A percentile compares a stretch with the other conserved stretches of the same genome.
phyloP scores from a whole-genome alignment of 53 echinoderm and acorn worm species.

The Holothuria leucospilota region DNA sequence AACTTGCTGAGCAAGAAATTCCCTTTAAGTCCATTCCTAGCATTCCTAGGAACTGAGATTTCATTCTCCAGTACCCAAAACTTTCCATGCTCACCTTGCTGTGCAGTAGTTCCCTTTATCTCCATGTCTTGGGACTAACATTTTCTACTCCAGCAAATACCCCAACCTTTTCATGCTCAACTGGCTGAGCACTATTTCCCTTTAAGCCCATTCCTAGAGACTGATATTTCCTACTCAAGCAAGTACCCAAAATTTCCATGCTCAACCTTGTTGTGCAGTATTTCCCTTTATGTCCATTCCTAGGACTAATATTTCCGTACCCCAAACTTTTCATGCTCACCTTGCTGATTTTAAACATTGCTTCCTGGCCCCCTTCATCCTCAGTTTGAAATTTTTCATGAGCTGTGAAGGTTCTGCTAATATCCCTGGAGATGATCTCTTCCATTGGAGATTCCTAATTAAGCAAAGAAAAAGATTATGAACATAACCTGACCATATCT shows the following conservation, averaged over 20 bases:
- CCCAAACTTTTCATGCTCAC: slow-evolving; percentile 30
- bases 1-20: slow-evolving; percentile 99
- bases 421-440: slow-evolving; percentile 84
- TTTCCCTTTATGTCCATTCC: not conserved
- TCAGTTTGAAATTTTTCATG: slow-evolving; percentile 96
- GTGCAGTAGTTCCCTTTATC: no score
- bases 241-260: not conserved
- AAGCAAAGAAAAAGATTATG: not conserved
- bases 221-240: not conserved
- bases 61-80: no score
- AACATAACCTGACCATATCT: no score
- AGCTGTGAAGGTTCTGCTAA: slow-evolving; percentile 92
- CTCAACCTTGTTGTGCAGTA: no score
- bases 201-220: not conserved
- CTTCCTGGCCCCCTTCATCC: slow-evolving; percentile 96
- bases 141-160: no score
- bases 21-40: no score
- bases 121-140: no score
- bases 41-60: no score
- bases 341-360: slow-evolving; percentile 97
- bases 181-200: no score
- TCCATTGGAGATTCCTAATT: slow-evolving; percentile 82
- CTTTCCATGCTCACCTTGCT: no score
- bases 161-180: no score
- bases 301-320: not conserved